Base-by-base conservation (phyloP, 2,113 vertebrate genomes). In the Charadrius vociferus region DNA sequence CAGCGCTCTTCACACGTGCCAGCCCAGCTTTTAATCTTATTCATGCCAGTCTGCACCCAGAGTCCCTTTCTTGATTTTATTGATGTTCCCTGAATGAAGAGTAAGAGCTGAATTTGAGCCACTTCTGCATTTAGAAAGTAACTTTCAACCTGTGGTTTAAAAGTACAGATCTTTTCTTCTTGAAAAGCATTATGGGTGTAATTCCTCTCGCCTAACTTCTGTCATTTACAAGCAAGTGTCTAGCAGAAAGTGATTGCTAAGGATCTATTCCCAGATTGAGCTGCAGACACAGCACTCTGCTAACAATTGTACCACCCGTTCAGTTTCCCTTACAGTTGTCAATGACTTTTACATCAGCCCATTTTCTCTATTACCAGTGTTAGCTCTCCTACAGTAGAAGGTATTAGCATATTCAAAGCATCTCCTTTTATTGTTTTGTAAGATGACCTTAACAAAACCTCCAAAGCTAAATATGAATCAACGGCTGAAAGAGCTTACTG, bases 371-470 rank as follows among this genome's bases (percentile, higher is more conserved):
- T 65, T 30, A 49, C 49, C 37, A 37, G 29, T 8, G 10, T 70
- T 37, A 36, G 61, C n/a, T 49, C 43, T 80, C 53, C 49, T 62
- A 71, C 53, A 91, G 7, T 24, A 66, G 83, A 77, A 80, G 20
- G 14, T 9, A 87, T 95, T 93, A 95, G n/a, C 88, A 84, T 93
- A 89, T 95, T 84, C 83, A 95, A 72, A 91, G 65, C 73, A 56
- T 52, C 59, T 85, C 34, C 29, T 81, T 91, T 70, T 65, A 84
- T 88, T 95, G 72, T 91, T 89, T 92, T 75, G 18, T n/a, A 73
- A 80, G 6, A 62, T 85, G 49, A 95, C 91, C 73, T 89, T 68
- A 91, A 87, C 47, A 86, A 91, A 93, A 29, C 32, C 77, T 85
- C 55, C 86, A 82, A 3, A 37, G 62, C 53, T 86, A 82, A 82